Percentiles rank a stretch among this genome's conserved stretches.
Evolutionary conservation across 1,140 invertebrate genomes (phyloP).

Genomic region (Lethocerus indicus): DNA sequence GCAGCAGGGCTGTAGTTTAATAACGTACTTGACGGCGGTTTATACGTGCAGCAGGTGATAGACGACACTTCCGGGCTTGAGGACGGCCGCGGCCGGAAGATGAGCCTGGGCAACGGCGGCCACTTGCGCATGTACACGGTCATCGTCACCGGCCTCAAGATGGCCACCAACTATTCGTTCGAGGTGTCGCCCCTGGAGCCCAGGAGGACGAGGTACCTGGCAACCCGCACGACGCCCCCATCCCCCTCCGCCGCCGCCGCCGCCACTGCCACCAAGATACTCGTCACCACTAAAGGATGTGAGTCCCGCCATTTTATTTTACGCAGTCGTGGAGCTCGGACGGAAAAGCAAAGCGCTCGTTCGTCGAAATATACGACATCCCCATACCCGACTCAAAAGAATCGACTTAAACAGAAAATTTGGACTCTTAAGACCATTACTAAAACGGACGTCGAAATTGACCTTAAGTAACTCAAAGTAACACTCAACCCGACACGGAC

Average conservation of each 20-base stretch:
- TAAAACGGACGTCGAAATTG: background rate
- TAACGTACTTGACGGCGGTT: background rate
- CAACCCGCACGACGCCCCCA: constrained; percentile 14
- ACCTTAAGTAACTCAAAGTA: background rate
- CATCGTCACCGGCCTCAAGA: constrained; percentile 41
- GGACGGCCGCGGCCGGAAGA: constrained; percentile 23
- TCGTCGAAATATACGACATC: background rate
- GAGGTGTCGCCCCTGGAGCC: constrained; percentile 37
- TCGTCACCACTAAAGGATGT: constrained; percentile 64
- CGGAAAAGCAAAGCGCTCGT: background rate
- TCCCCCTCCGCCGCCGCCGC: constrained; percentile 24
- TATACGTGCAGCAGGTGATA: constrained; percentile 24
- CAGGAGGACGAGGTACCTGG: constrained; percentile 15
- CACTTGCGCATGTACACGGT: no score
- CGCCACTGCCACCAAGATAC: no score
- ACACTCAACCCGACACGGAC: no score
- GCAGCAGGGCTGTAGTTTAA: background rate
- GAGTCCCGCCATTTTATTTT: constrained; percentile 27
- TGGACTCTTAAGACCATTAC: background rate
- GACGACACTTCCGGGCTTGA: constrained; percentile 26
- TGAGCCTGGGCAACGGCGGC: constrained; percentile 1
- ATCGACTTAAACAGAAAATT: background rate
- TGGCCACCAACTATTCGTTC: constrained; percentile 64
- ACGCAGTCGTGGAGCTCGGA: background rate
- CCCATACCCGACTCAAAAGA: background rate